Evolutionary conservation across 2,888 invertebrate genomes (phyloP).

Genomic region (Orthosia incerta): DNA sequence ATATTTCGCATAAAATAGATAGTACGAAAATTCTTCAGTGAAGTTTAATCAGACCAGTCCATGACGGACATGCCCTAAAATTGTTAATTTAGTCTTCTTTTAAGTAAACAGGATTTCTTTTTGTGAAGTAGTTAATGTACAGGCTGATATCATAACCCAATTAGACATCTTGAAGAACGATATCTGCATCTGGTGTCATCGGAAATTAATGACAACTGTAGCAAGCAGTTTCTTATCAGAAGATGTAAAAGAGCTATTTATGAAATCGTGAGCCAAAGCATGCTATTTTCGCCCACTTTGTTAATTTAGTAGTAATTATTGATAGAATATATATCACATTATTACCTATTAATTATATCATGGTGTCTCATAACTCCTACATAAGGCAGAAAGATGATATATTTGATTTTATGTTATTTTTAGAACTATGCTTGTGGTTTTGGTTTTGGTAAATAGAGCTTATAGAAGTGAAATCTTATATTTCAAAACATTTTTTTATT

Average conservation of each 20-base stretch:
- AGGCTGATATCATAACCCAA: background rate
- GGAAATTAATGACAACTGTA: background rate
- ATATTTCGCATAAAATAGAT: no score
- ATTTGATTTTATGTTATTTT: no score
- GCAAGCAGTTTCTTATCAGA: slow-evolving; percentile 3
- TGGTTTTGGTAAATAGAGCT: no score
- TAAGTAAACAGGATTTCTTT: background rate
- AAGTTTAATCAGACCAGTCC: no score
- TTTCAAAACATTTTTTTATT: background rate
- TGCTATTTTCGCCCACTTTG: background rate
- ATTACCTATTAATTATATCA: no score
- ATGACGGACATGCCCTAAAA: no score
- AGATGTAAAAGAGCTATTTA: background rate
- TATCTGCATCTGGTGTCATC: background rate
- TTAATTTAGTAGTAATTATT: background rate
- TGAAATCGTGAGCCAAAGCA: no score
- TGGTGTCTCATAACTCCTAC: background rate
- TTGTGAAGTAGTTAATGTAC: background rate
- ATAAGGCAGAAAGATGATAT: background rate
- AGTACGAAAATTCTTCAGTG: no score
- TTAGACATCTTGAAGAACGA: background rate
- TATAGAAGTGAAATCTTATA: background rate
- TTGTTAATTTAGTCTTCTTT: no score
- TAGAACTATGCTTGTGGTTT: no score
- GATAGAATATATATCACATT: no score